Evolutionary conservation across 1,140 invertebrate species (phyloP).

Genomic region (Drosophila leontia): DNA sequence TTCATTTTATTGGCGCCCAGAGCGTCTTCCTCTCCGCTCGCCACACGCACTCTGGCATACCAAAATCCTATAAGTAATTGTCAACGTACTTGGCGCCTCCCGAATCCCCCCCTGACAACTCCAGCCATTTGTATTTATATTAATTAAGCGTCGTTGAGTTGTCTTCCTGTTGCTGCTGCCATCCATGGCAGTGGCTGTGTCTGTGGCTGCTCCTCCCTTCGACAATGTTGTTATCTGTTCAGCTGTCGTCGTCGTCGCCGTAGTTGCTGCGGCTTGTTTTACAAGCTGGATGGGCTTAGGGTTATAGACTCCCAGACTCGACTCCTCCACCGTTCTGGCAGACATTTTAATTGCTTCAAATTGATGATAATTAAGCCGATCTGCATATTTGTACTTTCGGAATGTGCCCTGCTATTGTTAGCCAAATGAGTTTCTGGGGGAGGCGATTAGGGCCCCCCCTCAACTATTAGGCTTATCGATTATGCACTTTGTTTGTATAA

Average conservation of each 20-base stretch:
- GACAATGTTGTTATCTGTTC: constrained; percentile 76
- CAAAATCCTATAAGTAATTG: constrained; percentile 82
- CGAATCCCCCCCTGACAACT: constrained; percentile 17
- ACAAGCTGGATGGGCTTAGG: constrained; percentile 70
- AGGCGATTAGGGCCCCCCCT: neutral
- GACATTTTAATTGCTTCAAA: constrained; percentile 81
- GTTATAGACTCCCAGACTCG: constrained; percentile 38
- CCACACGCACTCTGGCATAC: constrained; percentile 54
- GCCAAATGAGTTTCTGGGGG: constrained; percentile 59
- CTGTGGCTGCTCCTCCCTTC: constrained; percentile 30
- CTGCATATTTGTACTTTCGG: constrained; percentile 72
- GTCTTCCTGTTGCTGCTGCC: constrained; percentile 62
- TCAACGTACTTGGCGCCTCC: constrained; percentile 73
- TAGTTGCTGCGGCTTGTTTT: constrained; percentile 69
- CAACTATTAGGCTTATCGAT: constrained; percentile 65
- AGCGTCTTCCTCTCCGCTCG: constrained; percentile 44
- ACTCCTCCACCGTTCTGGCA: constrained; percentile 37
- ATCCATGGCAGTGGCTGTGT: constrained; percentile 1
- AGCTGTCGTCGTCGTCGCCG: constrained; percentile 71
- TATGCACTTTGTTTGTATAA: constrained; percentile 67
- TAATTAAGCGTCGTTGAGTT: constrained; percentile 81
- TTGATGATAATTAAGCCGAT: constrained; percentile 83
- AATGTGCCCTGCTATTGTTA: constrained; percentile 65
- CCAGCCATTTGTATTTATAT: constrained; percentile 75
- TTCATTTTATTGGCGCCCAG: constrained; percentile 80